Conservation (phyloP, 2,888 invertebrate species). For the Cordylochernes scorpioides region DNA sequence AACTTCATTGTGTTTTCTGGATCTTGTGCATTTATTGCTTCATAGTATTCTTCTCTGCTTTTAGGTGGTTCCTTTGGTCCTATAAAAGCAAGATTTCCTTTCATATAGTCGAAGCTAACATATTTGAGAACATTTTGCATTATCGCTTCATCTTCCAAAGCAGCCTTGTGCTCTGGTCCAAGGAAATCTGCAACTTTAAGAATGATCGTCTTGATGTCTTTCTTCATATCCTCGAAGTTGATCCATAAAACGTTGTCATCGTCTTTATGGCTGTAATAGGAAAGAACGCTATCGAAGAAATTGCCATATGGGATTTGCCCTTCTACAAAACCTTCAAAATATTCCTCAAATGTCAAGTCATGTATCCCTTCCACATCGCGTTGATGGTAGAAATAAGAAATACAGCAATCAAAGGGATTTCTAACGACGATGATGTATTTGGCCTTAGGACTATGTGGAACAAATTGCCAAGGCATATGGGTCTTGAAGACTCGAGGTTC, state of each 20-base stretch:
- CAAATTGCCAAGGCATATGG: slow-evolving; percentile 7
- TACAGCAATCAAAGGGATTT: slow-evolving; percentile 25
- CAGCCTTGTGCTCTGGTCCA: slow-evolving; percentile 5
- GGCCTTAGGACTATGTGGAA: slow-evolving; percentile 6
- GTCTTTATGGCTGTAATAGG: slow-evolving; percentile 12
- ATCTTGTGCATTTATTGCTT: no score
- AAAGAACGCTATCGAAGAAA: slow-evolving; percentile 11
- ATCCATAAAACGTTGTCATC: slow-evolving; percentile 20
- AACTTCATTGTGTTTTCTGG: slow-evolving; percentile 1
- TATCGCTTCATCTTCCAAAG: slow-evolving; percentile 5
- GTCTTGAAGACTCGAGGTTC: slow-evolving; percentile 8
- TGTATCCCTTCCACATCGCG: no score
- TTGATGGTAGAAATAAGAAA: slow-evolving; percentile 22
- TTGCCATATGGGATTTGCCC: slow-evolving; percentile 18
- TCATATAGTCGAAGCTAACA: slow-evolving; percentile 10
- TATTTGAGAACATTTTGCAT: slow-evolving; percentile 7
- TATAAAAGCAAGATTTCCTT: no score
- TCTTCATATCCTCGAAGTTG: slow-evolving; percentile 23
- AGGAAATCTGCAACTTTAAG: slow-evolving; percentile 14
- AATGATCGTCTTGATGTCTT: slow-evolving; percentile 11
- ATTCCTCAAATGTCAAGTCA: slow-evolving; percentile 20
- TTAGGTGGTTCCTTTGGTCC: no score
- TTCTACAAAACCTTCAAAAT: slow-evolving; percentile 20
- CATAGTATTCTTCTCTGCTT: no score
- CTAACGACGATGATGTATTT: slow-evolving; percentile 22